Percentiles rank a stretch among this genome's conserved stretches.
Conservation (phyloP, 2,888 invertebrate genomes). For the Melinaea marsaeus region DNA sequence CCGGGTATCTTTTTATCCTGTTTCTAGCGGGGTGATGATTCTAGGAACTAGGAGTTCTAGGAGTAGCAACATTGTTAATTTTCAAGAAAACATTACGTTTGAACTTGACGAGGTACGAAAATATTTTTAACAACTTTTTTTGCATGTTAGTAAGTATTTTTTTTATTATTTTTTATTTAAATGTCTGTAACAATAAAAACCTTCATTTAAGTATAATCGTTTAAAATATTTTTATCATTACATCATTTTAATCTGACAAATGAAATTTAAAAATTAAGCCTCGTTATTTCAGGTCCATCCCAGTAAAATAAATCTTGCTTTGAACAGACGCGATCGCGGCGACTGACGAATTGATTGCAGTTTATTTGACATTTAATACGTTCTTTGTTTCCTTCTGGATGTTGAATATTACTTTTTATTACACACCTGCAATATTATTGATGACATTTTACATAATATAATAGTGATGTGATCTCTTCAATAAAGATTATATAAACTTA, state of each 20-base stretch:
- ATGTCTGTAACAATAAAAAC: conserved; percentile 9
- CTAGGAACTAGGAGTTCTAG: too few species aligned
- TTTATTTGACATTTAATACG: conserved; percentile 37
- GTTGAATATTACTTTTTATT: conserved; percentile 8
- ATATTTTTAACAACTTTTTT: too few species aligned
- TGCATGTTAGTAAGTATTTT: too few species aligned
- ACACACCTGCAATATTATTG: not conserved
- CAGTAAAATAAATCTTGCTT: conserved; percentile 24
- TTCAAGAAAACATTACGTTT: too few species aligned
- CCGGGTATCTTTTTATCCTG: too few species aligned
- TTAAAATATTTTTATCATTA: not conserved
- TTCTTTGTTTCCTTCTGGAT: conserved; percentile 34
- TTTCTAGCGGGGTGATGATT: too few species aligned
- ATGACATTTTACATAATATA: not conserved
- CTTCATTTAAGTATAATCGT: too few species aligned
- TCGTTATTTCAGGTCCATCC: conserved; percentile 22
- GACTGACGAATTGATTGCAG: conserved; percentile 26
- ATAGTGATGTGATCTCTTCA: too few species aligned
- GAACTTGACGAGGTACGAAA: too few species aligned
- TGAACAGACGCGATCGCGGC: conserved; percentile 20
- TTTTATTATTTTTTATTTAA: conserved; percentile 28
- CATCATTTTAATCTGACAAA: conserved; percentile 12
- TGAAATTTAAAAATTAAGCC: conserved; percentile 16
- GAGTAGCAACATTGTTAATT: too few species aligned
- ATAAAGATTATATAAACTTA: too few species aligned